Percentiles rank a stretch among this genome's conserved stretches.
Evolutionary conservation across 2,113 vertebrate species (phyloP).

Genomic region (Peromyscus maniculatus): DNA sequence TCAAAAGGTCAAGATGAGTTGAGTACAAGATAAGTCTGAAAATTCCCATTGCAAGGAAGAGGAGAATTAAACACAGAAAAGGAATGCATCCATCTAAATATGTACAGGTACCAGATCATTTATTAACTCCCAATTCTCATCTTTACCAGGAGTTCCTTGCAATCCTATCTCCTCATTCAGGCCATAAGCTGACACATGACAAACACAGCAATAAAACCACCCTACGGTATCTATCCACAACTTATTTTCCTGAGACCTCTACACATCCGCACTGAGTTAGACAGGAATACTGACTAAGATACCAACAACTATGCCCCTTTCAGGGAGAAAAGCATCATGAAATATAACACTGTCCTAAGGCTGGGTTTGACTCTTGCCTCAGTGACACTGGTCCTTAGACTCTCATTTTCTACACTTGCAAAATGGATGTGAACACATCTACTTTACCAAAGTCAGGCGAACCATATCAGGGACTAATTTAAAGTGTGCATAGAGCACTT

Average conservation of each 20-base stretch:
- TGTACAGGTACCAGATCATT: neutral
- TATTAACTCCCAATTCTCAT: neutral
- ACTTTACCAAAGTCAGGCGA: neutral
- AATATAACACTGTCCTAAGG: neutral
- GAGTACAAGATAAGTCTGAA: neutral
- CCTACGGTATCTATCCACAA: neutral
- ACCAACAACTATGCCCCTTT: neutral
- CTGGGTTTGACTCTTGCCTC: neutral
- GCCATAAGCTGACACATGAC: neutral
- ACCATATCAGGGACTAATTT: neutral
- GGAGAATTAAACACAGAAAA: neutral
- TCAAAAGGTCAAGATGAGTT: neutral
- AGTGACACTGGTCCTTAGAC: neutral
- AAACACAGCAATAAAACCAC: neutral
- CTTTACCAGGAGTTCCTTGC: neutral
- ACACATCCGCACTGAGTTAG: neutral
- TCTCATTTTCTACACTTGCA: conserved; percentile 2
- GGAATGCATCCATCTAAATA: neutral
- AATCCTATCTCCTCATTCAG: neutral
- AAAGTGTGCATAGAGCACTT: neutral
- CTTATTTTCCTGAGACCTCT: fast-evolving
- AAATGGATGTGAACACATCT: neutral
- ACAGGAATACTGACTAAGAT: neutral
- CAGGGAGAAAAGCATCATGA: neutral
- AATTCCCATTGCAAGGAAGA: neutral